Evolutionary conservation across 1,140 invertebrate species (phyloP).

Genomic region (Trichomalopsis sarcophagae): DNA sequence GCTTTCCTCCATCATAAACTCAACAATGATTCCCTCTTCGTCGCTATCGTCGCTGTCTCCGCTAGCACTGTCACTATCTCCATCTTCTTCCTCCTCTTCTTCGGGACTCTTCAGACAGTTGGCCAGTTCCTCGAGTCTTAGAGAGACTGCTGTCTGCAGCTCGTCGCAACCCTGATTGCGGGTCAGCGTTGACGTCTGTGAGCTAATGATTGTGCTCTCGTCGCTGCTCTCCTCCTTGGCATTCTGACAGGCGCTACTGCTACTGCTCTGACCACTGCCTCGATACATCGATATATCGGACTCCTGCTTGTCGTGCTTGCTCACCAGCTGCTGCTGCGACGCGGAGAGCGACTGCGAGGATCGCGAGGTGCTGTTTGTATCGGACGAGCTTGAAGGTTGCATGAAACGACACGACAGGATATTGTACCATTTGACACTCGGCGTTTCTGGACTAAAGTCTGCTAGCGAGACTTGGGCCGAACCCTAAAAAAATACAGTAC

Average conservation of each 20-base stretch:
- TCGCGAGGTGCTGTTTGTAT: slow-evolving; percentile 53
- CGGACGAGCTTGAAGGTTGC: slow-evolving; percentile 76
- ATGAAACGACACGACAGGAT: slow-evolving; percentile 92
- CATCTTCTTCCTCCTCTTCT: slow-evolving; percentile 77
- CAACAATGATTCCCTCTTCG: slow-evolving; percentile 76
- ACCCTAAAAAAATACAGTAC: slow-evolving; percentile 78
- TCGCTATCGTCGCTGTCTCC: slow-evolving; percentile 76
- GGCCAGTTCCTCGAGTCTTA: slow-evolving; percentile 78
- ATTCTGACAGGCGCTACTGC: slow-evolving; percentile 72
- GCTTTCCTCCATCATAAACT: slow-evolving; percentile 73
- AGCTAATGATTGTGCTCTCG: slow-evolving; percentile 96
- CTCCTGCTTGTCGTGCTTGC: slow-evolving; percentile 75
- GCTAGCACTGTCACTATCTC: slow-evolving; percentile 77
- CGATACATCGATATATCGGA: slow-evolving; percentile 73
- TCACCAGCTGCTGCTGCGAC: slow-evolving; percentile 51
- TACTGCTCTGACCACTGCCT: slow-evolving; percentile 89
- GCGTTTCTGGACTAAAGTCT: slow-evolving; percentile 90
- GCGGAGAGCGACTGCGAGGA: slow-evolving; percentile 44
- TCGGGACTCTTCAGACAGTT: slow-evolving; percentile 74
- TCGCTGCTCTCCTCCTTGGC: slow-evolving; percentile 94
- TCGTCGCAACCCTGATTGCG: slow-evolving; percentile 87
- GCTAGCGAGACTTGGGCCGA: slow-evolving; percentile 96
- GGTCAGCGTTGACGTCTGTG: slow-evolving; percentile 95
- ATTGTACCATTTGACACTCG: slow-evolving; percentile 95
- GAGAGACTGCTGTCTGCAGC: slow-evolving; percentile 76